Conservation (phyloP, 2,888 invertebrate genomes). For the Melanargia galathea region DNA sequence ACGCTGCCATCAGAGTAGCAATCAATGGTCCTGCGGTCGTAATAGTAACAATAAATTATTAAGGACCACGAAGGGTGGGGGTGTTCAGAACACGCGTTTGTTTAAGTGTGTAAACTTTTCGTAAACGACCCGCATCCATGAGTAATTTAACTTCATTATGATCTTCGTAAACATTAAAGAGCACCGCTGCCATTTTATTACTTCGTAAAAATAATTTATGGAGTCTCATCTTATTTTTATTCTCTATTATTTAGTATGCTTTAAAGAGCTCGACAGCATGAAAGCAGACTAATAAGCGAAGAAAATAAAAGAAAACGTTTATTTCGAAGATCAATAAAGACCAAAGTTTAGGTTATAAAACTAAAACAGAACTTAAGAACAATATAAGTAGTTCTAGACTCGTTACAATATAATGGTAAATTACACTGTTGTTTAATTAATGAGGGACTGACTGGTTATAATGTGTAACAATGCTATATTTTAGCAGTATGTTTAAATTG, state of each 20-base stretch:
- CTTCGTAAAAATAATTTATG: constrained; percentile 35
- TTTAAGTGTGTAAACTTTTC: constrained; percentile 76
- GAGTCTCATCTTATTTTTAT: background rate
- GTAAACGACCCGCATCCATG: constrained; percentile 66
- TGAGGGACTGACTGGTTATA: too few species aligned
- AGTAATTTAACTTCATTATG: constrained; percentile 66
- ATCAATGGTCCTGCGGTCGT: constrained; percentile 3
- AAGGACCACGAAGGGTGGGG: background rate
- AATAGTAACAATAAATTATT: constrained; percentile 64
- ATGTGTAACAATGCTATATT: too few species aligned
- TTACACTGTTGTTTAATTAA: too few species aligned
- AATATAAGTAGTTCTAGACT: too few species aligned
- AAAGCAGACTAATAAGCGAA: background rate
- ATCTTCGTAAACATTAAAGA: constrained; percentile 60
- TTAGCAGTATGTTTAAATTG: too few species aligned
- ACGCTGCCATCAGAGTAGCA: constrained; percentile 66
- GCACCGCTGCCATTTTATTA: constrained; percentile 61
- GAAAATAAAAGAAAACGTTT: background rate
- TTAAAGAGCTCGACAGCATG: background rate
- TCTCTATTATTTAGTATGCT: background rate
- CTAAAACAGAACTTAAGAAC: too few species aligned
- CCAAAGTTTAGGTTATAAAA: too few species aligned
- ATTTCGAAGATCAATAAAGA: too few species aligned
- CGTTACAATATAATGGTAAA: too few species aligned
- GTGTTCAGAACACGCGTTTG: constrained; percentile 70